A percentile compares a stretch with the other conserved stretches of the same genome.
phyloP scores from a whole-genome alignment of 2,797 vertebrate genomes.

The Dromococcyx pavoninus region DNA sequence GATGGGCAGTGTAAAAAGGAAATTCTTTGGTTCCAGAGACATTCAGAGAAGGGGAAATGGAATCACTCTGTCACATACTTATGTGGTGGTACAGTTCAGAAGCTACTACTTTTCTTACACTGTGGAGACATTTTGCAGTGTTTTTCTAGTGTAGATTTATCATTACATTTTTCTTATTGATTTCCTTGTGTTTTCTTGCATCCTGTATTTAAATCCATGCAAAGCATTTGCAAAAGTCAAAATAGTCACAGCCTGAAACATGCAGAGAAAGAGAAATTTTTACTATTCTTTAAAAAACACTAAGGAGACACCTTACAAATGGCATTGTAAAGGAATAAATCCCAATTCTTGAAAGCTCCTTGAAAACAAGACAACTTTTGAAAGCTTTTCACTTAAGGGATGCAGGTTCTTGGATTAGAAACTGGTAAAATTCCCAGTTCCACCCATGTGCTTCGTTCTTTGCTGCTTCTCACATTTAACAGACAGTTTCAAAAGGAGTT shows the following conservation, averaged over 20 bases:
- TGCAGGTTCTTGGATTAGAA: neutral
- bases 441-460: neutral
- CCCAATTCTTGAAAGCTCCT: neutral
- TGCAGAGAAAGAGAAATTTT: neutral
- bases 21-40: neutral
- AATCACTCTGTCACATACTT: neutral
- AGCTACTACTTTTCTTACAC: neutral
- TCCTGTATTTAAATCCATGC: neutral
- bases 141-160: neutral
- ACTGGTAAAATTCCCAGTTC: neutral
- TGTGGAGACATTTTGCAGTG: neutral
- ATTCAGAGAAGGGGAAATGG: neutral
- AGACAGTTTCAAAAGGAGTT: neutral
- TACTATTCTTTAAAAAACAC: neutral
- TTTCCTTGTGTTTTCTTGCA: neutral
- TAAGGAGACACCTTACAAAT: neutral
- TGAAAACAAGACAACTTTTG: neutral
- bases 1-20: neutral
- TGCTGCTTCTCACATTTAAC: neutral
- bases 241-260: neutral
- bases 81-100: neutral
- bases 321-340: neutral
- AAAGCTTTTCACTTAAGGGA: neutral
- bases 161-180: neutral
- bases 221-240: neutral